A percentile compares a stretch with the other conserved stretches of the same genome.
These are phyloP conservation scores for Cephus sareptanus DNA, from an alignment of 2,888 invertebrate genomes.

Conservation along the genomic window DNA sequence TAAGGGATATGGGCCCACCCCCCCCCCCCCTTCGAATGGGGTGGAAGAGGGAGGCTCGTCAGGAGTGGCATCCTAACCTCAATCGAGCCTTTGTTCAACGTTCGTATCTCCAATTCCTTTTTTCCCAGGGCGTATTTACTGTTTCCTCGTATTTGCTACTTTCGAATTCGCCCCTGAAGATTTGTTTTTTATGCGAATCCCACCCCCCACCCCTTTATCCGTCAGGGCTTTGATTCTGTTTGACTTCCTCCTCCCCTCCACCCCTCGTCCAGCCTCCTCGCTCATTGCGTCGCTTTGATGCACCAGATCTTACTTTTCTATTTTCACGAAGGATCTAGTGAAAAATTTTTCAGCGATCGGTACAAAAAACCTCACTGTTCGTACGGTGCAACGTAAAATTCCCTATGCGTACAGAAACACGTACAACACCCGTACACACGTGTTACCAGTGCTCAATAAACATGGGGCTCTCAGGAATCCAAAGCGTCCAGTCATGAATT, in stretches of 20 bases:
- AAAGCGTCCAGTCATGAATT: not conserved
- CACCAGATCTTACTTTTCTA: not conserved
- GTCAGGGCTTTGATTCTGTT: not conserved
- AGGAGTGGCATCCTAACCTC: not conserved
- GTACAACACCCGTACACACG: not conserved
- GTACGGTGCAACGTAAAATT: not conserved
- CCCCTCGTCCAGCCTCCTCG: not conserved
- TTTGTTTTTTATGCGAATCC: constrained; percentile 3
- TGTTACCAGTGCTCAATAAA: not conserved
- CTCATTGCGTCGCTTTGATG: not conserved
- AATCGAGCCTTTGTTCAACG: not conserved
- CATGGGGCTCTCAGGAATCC: not conserved
- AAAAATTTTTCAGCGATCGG: not conserved
- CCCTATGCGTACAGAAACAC: not conserved
- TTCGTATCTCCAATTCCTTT: not conserved
- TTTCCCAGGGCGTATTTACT: not conserved
- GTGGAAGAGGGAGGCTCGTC: not conserved
- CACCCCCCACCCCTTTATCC: not conserved
- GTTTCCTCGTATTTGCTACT: constrained; percentile 7
- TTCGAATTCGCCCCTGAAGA: constrained; percentile 4
- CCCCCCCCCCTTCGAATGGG: not conserved
- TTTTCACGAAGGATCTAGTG: not conserved
- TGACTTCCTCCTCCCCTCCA: not conserved
- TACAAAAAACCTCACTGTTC: not conserved
- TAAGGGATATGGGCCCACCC: not conserved